Conservation (phyloP, 1,140 invertebrate species). For the Tetragonula clypearis region DNA sequence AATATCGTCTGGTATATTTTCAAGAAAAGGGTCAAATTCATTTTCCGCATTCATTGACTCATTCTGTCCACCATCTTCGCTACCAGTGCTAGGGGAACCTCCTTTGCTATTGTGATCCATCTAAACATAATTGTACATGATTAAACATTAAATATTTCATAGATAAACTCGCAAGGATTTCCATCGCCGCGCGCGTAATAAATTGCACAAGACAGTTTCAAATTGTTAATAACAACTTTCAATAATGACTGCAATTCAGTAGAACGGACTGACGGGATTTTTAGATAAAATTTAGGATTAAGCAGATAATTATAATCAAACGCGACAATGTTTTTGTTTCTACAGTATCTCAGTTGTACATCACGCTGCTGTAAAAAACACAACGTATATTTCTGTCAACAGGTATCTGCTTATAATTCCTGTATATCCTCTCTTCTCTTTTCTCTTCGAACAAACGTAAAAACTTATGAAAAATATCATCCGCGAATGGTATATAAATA, state of each 20-base stretch:
- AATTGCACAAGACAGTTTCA: background rate
- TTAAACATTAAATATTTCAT: background rate
- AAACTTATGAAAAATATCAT: conserved; percentile 8
- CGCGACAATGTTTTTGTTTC: background rate
- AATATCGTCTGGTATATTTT: conserved; percentile 79
- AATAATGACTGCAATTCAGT: background rate
- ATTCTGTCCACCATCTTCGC: conserved; percentile 89
- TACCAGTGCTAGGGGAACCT: conserved; percentile 91
- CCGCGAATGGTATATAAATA: background rate
- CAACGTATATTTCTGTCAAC: conserved; percentile 33
- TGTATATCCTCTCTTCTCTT: background rate
- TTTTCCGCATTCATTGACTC: conserved; percentile 83
- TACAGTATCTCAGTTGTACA: background rate
- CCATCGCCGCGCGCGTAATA: no score
- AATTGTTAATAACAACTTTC: background rate
- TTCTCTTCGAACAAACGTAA: background rate
- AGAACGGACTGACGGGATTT: background rate
- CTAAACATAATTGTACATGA: conserved; percentile 54
- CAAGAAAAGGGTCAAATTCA: conserved; percentile 88
- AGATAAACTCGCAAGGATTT: no score
- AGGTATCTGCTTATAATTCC: conserved; percentile 7
- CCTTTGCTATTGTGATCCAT: conserved; percentile 83
- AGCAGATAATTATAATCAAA: no score
- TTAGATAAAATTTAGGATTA: no score
- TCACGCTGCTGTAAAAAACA: background rate